These are phyloP conservation scores for Galerucella pusilla DNA, from an alignment of 2,888 invertebrate genomes.

Conservation along the genomic window DNA sequence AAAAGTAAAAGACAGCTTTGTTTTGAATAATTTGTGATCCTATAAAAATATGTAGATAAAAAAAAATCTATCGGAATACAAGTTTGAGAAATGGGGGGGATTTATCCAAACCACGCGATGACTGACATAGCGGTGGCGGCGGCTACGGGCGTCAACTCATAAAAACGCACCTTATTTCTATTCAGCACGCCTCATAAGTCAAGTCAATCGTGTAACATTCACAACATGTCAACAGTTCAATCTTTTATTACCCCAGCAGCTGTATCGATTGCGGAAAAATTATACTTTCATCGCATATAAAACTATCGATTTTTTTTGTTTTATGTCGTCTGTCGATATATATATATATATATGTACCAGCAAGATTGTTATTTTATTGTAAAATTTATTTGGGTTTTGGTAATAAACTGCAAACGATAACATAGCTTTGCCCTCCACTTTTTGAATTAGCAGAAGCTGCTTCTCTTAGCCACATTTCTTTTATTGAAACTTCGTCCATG, in stretches of 20 bases:
- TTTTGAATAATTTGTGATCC: too few species aligned
- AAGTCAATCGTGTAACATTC: conserved; percentile 25
- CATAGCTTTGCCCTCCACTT: too few species aligned
- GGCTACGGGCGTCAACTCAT: conserved; percentile 4
- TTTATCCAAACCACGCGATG: conserved; percentile 7
- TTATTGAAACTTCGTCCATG: too few species aligned
- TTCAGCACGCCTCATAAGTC: conserved; percentile 25
- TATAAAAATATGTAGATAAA: neutral
- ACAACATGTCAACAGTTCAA: conserved; percentile 32
- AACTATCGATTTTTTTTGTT: conserved; percentile 12
- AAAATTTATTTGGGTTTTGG: too few species aligned
- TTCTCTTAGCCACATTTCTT: too few species aligned
- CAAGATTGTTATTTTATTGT: too few species aligned
- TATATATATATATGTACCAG: too few species aligned
- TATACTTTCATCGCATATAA: conserved; percentile 18
- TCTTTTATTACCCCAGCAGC: conserved; percentile 19
- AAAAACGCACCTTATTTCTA: conserved; percentile 31
- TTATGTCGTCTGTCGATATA: neutral
- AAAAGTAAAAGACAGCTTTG: too few species aligned
- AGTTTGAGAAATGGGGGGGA: neutral
- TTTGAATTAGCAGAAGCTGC: too few species aligned
- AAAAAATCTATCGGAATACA: neutral
- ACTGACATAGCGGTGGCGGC: neutral
- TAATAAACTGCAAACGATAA: too few species aligned
- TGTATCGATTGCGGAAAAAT: conserved; percentile 29